A percentile compares a stretch with the other conserved stretches of the same genome.
Evolutionary conservation across 2,113 vertebrate species (phyloP).

Genomic region (Neotoma lepida): DNA sequence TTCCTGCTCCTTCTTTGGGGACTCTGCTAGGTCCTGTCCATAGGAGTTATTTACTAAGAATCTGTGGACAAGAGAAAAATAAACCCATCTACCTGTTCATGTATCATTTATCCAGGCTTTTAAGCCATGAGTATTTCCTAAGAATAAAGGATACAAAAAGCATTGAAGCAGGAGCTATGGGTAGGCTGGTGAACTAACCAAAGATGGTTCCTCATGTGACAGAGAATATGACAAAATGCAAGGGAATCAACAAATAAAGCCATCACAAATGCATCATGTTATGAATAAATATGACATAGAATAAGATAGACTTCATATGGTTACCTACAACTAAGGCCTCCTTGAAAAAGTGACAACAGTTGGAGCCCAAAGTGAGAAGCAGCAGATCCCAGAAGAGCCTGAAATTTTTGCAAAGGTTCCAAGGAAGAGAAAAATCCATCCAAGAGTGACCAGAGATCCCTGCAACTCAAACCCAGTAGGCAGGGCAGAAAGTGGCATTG

Average conservation of each 20-base stretch:
- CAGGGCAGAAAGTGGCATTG: background rate
- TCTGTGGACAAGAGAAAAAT: background rate
- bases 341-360: background rate
- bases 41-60: background rate
- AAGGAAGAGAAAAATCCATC: background rate
- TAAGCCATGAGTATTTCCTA: background rate
- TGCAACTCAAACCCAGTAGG: background rate
- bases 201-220: accelerated
- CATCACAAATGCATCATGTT: background rate
- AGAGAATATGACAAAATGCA: background rate
- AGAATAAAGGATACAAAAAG: background rate
- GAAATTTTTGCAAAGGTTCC: background rate
- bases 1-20: background rate
- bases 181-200: background rate
- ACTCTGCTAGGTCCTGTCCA: background rate
- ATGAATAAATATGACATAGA: background rate
- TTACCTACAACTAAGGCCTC: background rate
- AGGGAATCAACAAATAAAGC: background rate
- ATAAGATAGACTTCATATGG: background rate
- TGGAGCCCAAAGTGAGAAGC: background rate
- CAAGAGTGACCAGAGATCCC: background rate
- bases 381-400: background rate
- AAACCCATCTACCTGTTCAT: background rate
- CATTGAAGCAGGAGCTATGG: background rate
- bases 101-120: background rate